Conservation (phyloP, 2,113 vertebrate genomes). For the Xerus inauris region DNA sequence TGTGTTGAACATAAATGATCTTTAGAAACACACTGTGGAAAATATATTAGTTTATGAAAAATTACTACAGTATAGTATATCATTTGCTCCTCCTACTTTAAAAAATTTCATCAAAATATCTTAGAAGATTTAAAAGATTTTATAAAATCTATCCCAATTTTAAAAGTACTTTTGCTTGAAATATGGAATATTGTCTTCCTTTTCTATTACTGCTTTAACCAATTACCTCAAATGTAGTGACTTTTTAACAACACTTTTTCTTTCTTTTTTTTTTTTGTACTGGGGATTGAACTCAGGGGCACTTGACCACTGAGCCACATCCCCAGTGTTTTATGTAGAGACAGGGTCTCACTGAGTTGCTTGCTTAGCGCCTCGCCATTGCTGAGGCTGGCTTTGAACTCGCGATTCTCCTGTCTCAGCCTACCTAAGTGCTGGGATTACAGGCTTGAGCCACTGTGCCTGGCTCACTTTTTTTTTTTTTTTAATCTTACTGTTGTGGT, state of each 20-base stretch:
- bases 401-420: no score
- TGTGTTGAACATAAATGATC: neutral
- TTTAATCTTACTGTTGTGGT: neutral
- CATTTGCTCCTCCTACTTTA: neutral
- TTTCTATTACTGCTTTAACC: neutral
- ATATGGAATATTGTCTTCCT: neutral
- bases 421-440: no score
- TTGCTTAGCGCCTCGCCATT: no score
- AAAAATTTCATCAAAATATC: neutral
- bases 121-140: neutral
- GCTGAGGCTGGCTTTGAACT: no score
- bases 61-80: neutral
- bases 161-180: neutral
- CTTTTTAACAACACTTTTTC: neutral
- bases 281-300: no score
- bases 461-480: no score
- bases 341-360: no score
- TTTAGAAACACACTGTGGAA: neutral
- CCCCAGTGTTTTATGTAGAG: no score
- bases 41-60: neutral
- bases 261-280: no score
- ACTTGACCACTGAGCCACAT: no score
- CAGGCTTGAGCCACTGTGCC: no score
- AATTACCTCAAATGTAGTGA: neutral
- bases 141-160: neutral